These are phyloP conservation scores for Acromyrmex heyeri DNA, from an alignment of 1,140 invertebrate species.

Conservation along the genomic window DNA sequence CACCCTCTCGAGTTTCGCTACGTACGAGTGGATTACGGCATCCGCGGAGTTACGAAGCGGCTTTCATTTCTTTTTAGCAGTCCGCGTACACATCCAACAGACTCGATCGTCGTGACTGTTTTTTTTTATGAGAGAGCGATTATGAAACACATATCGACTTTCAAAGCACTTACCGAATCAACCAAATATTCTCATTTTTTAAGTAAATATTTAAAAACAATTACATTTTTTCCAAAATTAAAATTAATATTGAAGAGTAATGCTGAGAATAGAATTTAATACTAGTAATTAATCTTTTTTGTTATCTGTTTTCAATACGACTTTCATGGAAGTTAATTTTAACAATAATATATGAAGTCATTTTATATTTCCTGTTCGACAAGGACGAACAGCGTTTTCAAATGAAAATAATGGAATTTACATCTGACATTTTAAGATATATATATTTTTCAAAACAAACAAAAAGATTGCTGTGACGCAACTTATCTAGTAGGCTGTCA, in stretches of 20 bases:
- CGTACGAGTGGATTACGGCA: slow-evolving; percentile 61
- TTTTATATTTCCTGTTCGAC: background rate
- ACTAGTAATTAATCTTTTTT: background rate
- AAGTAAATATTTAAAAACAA: background rate
- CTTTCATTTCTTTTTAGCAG: slow-evolving; percentile 44
- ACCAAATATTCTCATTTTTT: background rate
- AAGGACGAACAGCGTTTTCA: background rate
- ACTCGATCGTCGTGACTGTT: slow-evolving; percentile 38
- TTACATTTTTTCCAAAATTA: background rate
- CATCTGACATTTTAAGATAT: background rate
- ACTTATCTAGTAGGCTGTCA: background rate
- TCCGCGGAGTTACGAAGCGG: slow-evolving; percentile 30
- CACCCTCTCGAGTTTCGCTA: slow-evolving; percentile 42
- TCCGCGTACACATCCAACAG: slow-evolving; percentile 34
- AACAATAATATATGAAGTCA: background rate
- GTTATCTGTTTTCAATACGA: background rate
- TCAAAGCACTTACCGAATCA: background rate
- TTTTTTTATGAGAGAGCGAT: slow-evolving; percentile 45
- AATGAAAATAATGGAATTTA: background rate
- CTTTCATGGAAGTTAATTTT: background rate
- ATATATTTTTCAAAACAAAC: background rate
- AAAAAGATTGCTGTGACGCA: background rate
- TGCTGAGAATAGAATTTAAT: background rate
- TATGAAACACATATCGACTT: slow-evolving; percentile 15
- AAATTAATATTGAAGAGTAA: background rate